Conservation (phyloP, 2,113 vertebrate species). For the Dolichallabes microphthalmus region DNA sequence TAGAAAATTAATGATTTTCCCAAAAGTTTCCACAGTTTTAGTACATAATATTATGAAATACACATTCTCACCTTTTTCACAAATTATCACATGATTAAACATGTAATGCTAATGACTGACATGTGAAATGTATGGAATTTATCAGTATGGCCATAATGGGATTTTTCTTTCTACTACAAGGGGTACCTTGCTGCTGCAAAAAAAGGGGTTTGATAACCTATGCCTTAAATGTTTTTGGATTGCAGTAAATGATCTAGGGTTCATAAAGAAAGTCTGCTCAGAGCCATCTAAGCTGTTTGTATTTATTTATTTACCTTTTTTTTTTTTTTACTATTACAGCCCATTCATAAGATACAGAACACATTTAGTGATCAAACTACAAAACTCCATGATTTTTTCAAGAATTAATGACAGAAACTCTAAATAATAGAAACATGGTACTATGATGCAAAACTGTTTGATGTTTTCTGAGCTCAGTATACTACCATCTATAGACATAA, state of each 20-base stretch:
- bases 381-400: not conserved
- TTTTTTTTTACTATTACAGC: not conserved
- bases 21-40: too few species aligned
- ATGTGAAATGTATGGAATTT: not conserved
- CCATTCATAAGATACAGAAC: not conserved
- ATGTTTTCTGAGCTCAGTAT: not conserved
- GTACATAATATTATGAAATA: not conserved
- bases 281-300: not conserved
- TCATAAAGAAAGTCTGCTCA: not conserved
- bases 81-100: not conserved
- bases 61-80: not conserved
- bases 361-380: not conserved
- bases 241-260: not conserved
- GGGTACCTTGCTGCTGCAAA: not conserved
- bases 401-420: not conserved
- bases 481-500: conserved; percentile 4
- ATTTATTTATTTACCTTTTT: too few species aligned
- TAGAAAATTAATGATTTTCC: too few species aligned
- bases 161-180: not conserved
- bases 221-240: not conserved
- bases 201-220: not conserved
- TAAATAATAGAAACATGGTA: not conserved
- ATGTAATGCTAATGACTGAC: not conserved
- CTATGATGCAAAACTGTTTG: not conserved
- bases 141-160: not conserved